Evolutionary conservation across 2,113 vertebrate species (phyloP), one percentile per base, ranked within the genome.

Genomic region (Xyliphius kryptos): DNA sequence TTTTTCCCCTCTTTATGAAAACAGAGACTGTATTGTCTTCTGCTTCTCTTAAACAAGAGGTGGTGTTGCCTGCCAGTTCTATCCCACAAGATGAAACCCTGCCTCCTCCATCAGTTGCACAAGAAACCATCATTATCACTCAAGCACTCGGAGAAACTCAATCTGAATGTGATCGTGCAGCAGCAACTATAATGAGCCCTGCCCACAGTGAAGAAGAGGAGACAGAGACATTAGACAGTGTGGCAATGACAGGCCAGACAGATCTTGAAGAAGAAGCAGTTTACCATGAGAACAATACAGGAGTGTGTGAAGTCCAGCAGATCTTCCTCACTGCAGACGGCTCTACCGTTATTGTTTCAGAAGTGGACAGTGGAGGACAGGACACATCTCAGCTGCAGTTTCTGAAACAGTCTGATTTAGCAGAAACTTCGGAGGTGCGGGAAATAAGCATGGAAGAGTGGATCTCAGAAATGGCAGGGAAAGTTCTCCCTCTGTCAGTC

Each of bases 381-480:
- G 65, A 65, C n/a, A 12, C 47, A 0, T 50, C 64, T 20, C 64
- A 65, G 43, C 26, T 71, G 57, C 71, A 73, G 52, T 73, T 65
- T 20, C 41, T 73, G 10, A 66, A 69, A 16, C 61, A 69, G 32
- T 32, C 56, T 0, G 66, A 73, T 1, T 43, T 5, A 6, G 47
- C 3, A 1, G 65, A 71, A 17, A 37, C 61, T 2, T 11, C 61
- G 47, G 69, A 60, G 12, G 57, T 71, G 15, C 51, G 68, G 50
- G 68, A 70, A 32, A 50, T 74, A 5, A 74, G 73, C 49, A 65
- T 74, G 43, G 73, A 74, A 49, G 66, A 74, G 37, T 74, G 73
- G 73, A 68, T 74, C 11, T 71, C 73, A 2, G 65, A 74, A 40
- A 65, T 74, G 52, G 66, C 72, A 6, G 65, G 68, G n/a, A 74